A percentile compares a stretch with the other conserved stretches of the same genome.
These are phyloP conservation scores for Oryzias curvinotus DNA, from an alignment of 2,113 vertebrate genomes.

Conservation along the genomic window DNA sequence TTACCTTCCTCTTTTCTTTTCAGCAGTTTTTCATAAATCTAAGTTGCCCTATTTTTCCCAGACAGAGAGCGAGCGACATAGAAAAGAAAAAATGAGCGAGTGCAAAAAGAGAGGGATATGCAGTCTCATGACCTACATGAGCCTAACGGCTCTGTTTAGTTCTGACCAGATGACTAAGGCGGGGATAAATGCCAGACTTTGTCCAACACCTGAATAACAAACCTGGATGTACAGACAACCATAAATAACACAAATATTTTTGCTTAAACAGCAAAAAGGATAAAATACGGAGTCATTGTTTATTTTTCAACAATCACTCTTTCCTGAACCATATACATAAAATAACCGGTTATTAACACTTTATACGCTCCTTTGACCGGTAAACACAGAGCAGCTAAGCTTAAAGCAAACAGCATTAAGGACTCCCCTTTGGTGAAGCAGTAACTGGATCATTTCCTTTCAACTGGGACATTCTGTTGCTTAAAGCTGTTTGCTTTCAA, in stretches of 20 bases:
- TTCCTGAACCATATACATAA: background rate
- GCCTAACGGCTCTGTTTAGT: conserved; percentile 68
- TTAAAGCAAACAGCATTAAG: conserved; percentile 25
- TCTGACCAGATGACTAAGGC: conserved; percentile 56
- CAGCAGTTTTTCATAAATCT: conserved; percentile 71
- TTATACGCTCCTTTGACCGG: background rate
- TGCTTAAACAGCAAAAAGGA: too few relatives aligned
- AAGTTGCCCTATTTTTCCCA: conserved; percentile 81
- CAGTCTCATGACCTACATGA: conserved; percentile 81
- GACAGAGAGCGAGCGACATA: conserved; percentile 29
- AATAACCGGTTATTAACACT: background rate
- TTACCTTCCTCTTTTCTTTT: conserved; percentile 12
- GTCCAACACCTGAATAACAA: conserved; percentile 23
- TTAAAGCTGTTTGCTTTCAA: conserved; percentile 45
- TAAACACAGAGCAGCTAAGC: background rate
- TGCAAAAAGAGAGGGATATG: conserved; percentile 41
- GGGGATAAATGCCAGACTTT: conserved; percentile 60
- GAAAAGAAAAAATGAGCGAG: conserved; percentile 7
- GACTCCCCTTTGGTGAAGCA: conserved; percentile 35
- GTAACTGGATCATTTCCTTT: conserved; percentile 51
- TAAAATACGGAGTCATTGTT: background rate
- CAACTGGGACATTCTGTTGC: conserved; percentile 50
- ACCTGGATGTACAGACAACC: conserved; percentile 1
- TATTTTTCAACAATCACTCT: background rate
- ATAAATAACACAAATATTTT: too few relatives aligned